Conservation (phyloP, 2,797 vertebrate genomes). For the Diglossa cyanea region DNA sequence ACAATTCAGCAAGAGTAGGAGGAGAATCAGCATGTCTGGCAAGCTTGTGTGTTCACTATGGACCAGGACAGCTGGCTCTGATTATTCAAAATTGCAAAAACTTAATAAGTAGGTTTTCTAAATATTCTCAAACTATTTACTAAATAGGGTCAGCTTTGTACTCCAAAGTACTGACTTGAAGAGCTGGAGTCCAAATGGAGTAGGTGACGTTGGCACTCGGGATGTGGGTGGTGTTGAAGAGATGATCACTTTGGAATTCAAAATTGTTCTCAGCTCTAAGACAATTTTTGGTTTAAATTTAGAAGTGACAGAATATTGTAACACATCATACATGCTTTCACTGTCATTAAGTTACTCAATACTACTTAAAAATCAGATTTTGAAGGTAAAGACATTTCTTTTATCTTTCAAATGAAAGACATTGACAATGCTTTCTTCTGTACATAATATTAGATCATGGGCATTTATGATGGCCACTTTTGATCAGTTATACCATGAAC, state of each 20-base stretch:
- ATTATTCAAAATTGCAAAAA: background rate
- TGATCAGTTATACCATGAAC: background rate
- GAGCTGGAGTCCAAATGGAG: background rate
- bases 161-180: background rate
- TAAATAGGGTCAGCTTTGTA: background rate
- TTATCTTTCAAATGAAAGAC: background rate
- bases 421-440: background rate
- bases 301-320: conserved; percentile 46
- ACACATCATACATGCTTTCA: conserved; percentile 13
- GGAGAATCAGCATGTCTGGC: background rate
- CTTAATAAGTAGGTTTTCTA: background rate
- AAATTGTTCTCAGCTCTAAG: conserved; percentile 13
- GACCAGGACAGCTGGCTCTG: background rate
- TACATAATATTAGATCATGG: background rate
- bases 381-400: background rate
- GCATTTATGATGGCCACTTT: background rate
- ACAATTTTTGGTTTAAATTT: conserved; percentile 8
- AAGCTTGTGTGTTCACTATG: background rate
- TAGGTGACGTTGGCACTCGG: background rate
- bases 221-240: conserved; percentile 16
- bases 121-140: background rate
- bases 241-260: conserved; percentile 1
- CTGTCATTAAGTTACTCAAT: conserved; percentile 2
- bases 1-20: background rate
- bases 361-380: background rate